phyloP scores from a whole-genome alignment of 2,888 invertebrate genomes.

The Muscina levida region DNA sequence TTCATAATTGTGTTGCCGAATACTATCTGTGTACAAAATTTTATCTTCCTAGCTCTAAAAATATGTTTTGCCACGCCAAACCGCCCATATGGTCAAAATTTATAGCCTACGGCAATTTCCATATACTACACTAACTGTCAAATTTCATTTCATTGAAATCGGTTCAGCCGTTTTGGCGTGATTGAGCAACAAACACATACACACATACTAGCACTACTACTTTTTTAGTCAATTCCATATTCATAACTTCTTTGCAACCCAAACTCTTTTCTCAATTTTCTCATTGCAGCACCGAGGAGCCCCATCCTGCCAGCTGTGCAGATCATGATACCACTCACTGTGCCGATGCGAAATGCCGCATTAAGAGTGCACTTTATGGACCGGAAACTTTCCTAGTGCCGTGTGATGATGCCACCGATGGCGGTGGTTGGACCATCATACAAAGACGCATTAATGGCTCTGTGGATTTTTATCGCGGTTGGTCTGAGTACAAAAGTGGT shows the following conservation, averaged over 20 bases:
- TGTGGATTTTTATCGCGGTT: neutral
- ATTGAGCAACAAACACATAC: too few species aligned
- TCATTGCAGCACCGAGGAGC: neutral
- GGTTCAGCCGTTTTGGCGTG: too few species aligned
- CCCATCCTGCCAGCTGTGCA: neutral
- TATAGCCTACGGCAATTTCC: too few species aligned
- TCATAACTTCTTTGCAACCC: neutral
- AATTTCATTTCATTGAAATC: too few species aligned
- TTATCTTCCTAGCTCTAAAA: too few species aligned
- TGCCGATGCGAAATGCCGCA: neutral
- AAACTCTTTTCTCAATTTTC: neutral
- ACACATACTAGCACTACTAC: too few species aligned
- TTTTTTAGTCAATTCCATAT: neutral
- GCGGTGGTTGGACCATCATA: neutral
- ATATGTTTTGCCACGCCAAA: too few species aligned
- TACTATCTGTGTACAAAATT: too few species aligned
- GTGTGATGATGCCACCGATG: neutral
- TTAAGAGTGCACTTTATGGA: neutral
- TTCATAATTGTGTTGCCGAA: too few species aligned
- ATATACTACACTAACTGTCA: too few species aligned
- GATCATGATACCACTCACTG: neutral
- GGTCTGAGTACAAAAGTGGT: neutral
- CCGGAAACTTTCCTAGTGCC: neutral
- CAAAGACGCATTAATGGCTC: slow-evolving; percentile 7
- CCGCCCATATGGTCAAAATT: too few species aligned